These are phyloP conservation scores for Acrobasis consociella DNA, from an alignment of 2,888 invertebrate genomes.

Conservation along the genomic window DNA sequence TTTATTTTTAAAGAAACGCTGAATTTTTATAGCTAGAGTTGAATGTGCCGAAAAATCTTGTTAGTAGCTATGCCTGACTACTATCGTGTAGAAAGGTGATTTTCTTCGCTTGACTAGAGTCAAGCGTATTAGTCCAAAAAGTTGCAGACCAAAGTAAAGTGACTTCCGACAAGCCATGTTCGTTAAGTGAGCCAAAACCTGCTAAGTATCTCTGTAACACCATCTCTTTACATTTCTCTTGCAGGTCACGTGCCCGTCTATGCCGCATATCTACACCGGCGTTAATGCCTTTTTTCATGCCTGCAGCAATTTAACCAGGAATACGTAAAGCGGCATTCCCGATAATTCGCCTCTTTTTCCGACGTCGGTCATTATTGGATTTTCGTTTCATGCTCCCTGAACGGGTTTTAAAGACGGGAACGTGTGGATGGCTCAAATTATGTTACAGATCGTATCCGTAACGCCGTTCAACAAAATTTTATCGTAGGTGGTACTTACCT, in stretches of 20 bases:
- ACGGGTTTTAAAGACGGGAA: slow-evolving; percentile 38
- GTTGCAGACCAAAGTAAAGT: background rate
- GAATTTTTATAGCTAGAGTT: too few relatives aligned
- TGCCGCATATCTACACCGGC: slow-evolving; percentile 40
- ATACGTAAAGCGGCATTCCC: slow-evolving; percentile 42
- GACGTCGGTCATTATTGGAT: slow-evolving; percentile 44
- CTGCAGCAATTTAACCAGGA: slow-evolving; percentile 44
- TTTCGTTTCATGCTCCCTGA: slow-evolving; percentile 34
- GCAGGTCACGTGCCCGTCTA: slow-evolving; percentile 44
- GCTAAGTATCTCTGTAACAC: slow-evolving; percentile 4
- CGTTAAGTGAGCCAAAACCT: slow-evolving; percentile 6
- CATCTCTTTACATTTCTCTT: slow-evolving; percentile 32
- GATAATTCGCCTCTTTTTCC: slow-evolving; percentile 43
- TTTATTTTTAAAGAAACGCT: too few relatives aligned
- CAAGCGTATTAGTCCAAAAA: background rate
- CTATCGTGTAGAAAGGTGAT: too few relatives aligned
- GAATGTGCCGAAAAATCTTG: too few relatives aligned
- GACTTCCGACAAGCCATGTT: background rate
- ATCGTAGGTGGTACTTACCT: background rate
- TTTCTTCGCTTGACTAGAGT: too few relatives aligned
- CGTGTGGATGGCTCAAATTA: slow-evolving; percentile 36
- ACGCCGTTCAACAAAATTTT: slow-evolving; percentile 24
- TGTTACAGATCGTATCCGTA: slow-evolving; percentile 37
- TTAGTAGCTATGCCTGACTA: too few relatives aligned
- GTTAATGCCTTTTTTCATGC: slow-evolving; percentile 46